These are phyloP conservation scores for Ostrea denselamellosa DNA, from an alignment of 1,140 invertebrate species.

Conservation along the genomic window DNA sequence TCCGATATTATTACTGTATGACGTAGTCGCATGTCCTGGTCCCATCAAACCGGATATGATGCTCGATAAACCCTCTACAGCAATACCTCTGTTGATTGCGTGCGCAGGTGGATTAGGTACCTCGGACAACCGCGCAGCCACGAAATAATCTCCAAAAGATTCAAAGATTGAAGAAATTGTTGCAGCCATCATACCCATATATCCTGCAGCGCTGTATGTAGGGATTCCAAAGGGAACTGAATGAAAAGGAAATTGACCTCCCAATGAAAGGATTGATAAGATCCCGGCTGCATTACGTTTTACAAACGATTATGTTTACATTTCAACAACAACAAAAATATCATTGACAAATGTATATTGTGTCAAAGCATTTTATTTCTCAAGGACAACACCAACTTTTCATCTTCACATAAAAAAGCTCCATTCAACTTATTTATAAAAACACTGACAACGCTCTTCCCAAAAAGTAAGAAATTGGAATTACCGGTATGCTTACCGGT, in stretches of 20 bases:
- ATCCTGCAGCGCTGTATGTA: constrained; percentile 85
- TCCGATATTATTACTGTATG: constrained; percentile 89
- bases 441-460: too few species aligned
- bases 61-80: constrained; percentile 49
- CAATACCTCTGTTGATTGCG: constrained; percentile 86
- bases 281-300: too few species aligned
- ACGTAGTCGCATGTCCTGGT: constrained; percentile 87
- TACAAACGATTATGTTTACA: too few species aligned
- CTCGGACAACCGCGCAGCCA: constrained; percentile 88
- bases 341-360: too few species aligned
- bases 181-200: constrained; percentile 85
- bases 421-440: too few species aligned
- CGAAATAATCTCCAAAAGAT: constrained; percentile 93
- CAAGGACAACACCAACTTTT: too few species aligned
- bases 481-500: too few species aligned
- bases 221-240: constrained; percentile 82
- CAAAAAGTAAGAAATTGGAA: too few species aligned
- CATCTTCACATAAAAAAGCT: too few species aligned
- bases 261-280: too few species aligned
- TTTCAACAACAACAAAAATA: too few species aligned
- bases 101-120: constrained; percentile 89
- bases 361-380: too few species aligned
- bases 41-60: constrained; percentile 61
- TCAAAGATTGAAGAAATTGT: constrained; percentile 77
- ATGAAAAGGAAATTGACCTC: not conserved